Conservation (phyloP, 1,140 invertebrate genomes). For the Drosophila bocqueti region DNA sequence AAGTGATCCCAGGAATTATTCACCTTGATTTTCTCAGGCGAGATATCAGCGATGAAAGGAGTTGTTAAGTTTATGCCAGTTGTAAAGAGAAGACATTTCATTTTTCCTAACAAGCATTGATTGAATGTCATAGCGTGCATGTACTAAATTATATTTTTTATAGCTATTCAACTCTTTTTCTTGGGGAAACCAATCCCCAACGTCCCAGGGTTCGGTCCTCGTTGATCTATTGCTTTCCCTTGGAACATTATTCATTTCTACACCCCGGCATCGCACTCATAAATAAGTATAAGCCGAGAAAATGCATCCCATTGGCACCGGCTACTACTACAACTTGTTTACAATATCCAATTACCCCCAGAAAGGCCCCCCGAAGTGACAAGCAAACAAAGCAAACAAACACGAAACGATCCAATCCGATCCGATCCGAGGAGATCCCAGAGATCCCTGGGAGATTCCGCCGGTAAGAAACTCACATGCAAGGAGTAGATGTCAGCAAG, state of each 20-base stretch:
- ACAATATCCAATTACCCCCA: slow-evolving; percentile 80
- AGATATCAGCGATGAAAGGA: slow-evolving; percentile 5
- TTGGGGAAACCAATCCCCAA: too few species aligned
- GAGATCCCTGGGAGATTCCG: slow-evolving; percentile 32
- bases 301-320: slow-evolving; percentile 37
- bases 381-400: slow-evolving; percentile 43
- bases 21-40: slow-evolving; percentile 5
- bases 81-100: slow-evolving; percentile 14
- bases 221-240: slow-evolving; percentile 61
- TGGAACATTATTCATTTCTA: slow-evolving; percentile 66
- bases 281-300: slow-evolving; percentile 45
- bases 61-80: slow-evolving; percentile 4
- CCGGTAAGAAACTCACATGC: slow-evolving; percentile 22
- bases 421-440: slow-evolving; percentile 25
- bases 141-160: slow-evolving; percentile 13
- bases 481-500: slow-evolving; percentile 73
- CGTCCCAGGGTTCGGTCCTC: not conserved
- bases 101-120: slow-evolving; percentile 3
- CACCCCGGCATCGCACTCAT: slow-evolving; percentile 57
- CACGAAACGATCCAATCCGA: slow-evolving; percentile 30
- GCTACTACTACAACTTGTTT: slow-evolving; percentile 68
- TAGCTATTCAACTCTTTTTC: not conserved
- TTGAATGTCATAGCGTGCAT: slow-evolving; percentile 16
- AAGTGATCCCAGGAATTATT: slow-evolving; percentile 29
- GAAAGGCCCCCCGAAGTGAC: slow-evolving; percentile 62